Evolutionary conservation across 2,888 invertebrate genomes (phyloP).

Genomic region (Cryptophagus acutangulus): DNA sequence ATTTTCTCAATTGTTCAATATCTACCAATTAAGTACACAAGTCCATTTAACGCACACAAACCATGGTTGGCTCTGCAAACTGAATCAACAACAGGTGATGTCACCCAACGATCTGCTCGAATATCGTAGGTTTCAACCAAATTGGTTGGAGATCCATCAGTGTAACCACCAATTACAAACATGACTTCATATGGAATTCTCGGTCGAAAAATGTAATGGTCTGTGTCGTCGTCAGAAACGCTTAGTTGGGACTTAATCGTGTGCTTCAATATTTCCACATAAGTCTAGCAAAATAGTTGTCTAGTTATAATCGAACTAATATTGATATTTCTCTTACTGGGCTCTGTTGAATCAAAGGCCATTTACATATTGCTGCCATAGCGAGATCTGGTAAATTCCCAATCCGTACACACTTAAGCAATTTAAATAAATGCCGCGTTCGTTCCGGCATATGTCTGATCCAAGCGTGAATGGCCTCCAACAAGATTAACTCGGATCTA

Average conservation of each 20-base stretch:
- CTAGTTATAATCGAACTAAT: too few species aligned
- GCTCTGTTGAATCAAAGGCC: conserved; percentile 30
- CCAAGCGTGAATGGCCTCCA: conserved; percentile 70
- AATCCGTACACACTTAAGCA: conserved; percentile 51
- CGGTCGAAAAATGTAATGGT: conserved; percentile 47
- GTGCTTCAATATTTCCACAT: too few species aligned
- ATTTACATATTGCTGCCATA: conserved; percentile 30
- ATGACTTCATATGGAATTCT: conserved; percentile 72
- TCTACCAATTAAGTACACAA: conserved; percentile 69
- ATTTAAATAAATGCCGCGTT: conserved; percentile 53
- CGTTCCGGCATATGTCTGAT: conserved; percentile 57
- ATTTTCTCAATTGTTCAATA: too few species aligned
- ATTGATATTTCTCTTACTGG: too few species aligned
- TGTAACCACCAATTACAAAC: conserved; percentile 82
- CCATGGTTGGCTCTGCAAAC: conserved; percentile 76
- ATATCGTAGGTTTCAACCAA: conserved; percentile 75
- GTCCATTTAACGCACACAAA: conserved; percentile 63
- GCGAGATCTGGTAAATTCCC: too few species aligned
- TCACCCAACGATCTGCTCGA: conserved; percentile 73
- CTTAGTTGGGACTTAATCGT: too few species aligned
- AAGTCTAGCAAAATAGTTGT: conserved; percentile 25
- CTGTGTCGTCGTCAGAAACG: too few species aligned
- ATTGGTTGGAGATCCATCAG: conserved; percentile 77
- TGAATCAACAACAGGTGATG: conserved; percentile 61
- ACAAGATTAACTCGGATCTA: conserved; percentile 66